Evolutionary conservation across 1,140 invertebrate species (phyloP).

Genomic region (Orchestia grillus): DNA sequence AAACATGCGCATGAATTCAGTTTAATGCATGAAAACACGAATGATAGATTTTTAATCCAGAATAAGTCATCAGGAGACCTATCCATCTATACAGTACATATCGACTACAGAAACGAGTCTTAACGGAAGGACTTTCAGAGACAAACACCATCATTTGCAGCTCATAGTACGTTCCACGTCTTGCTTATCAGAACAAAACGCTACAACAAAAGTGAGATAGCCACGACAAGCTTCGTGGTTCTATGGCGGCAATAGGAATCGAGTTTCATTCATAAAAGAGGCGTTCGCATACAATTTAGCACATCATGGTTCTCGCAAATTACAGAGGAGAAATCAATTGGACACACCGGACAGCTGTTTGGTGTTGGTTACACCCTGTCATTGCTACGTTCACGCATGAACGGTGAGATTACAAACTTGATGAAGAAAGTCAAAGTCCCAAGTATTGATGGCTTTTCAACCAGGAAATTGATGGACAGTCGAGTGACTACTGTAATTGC

Average conservation of each 20-base stretch:
- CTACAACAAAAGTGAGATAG: too few species aligned
- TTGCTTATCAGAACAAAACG: not conserved
- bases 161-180: not conserved
- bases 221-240: too few species aligned
- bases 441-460: too few species aligned
- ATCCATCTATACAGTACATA: not conserved
- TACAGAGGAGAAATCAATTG: too few species aligned
- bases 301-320: too few species aligned
- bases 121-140: not conserved
- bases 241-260: too few species aligned
- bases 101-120: not conserved
- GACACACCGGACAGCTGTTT: too few species aligned
- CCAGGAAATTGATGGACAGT: not conserved
- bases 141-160: not conserved
- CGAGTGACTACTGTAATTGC: not conserved
- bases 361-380: not conserved
- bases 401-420: not conserved
- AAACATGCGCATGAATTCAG: not conserved
- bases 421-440: not conserved
- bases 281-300: too few species aligned
- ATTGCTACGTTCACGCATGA: not conserved
- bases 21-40: not conserved
- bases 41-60: not conserved
- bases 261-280: too few species aligned
- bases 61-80: not conserved